A percentile compares a stretch with the other conserved stretches of the same genome.
Conservation (phyloP, 1,140 invertebrate genomes). For the Bombus superbus region DNA sequence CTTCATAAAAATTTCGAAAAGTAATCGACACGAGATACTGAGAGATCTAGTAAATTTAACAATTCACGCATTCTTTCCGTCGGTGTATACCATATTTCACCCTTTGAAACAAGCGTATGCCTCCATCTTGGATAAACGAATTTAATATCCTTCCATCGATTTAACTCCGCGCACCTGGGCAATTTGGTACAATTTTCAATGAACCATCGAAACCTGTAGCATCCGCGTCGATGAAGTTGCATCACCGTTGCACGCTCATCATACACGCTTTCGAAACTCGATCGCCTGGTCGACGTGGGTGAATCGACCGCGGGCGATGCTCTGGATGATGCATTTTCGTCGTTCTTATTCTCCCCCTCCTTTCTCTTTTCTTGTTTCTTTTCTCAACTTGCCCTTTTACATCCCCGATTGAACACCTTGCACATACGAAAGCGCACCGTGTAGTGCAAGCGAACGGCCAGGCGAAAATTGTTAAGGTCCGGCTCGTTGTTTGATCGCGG, state of each 20-base stretch:
- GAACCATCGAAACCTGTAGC: too few relatives aligned
- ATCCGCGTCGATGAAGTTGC: conserved; percentile 21
- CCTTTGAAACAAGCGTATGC: too few relatives aligned
- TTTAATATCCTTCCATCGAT: neutral
- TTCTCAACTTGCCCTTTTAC: neutral
- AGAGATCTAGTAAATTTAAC: neutral
- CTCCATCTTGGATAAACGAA: neutral
- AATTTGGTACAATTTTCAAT: conserved; percentile 4
- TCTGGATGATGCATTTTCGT: conserved; percentile 40
- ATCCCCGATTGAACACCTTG: conserved; percentile 52
- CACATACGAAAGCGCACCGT: conserved; percentile 47
- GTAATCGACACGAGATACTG: neutral
- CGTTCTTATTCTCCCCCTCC: conserved; percentile 6
- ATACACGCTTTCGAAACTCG: conserved; percentile 35
- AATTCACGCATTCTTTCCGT: neutral
- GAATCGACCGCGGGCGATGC: conserved; percentile 36
- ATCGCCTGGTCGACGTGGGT: conserved; percentile 32
- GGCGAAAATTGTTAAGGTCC: conserved; percentile 70
- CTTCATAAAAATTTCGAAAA: neutral
- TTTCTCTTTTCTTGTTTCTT: neutral
- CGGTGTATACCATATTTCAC: neutral
- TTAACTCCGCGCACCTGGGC: neutral
- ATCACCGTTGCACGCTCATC: conserved; percentile 15
- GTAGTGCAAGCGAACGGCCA: conserved; percentile 44
- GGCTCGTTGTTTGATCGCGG: conserved; percentile 70